These are phyloP conservation scores for Daktulosphaira vitifoliae DNA, from an alignment of 1,140 invertebrate genomes.

Conservation along the genomic window DNA sequence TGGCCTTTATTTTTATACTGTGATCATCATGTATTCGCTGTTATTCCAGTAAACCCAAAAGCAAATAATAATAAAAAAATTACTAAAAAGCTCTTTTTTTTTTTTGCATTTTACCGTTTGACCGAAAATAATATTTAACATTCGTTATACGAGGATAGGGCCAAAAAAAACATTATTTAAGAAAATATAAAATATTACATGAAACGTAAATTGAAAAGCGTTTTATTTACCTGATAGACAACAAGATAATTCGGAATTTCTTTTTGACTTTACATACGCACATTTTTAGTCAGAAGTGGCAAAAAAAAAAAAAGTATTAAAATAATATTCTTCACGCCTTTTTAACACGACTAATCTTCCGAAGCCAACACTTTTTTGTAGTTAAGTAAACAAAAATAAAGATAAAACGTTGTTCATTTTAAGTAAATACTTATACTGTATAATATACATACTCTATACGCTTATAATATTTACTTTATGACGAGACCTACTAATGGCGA, in stretches of 20 bases:
- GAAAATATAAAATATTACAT: constrained; percentile 30
- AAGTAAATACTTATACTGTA: too few species aligned
- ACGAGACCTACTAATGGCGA: constrained; percentile 13
- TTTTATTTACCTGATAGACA: background rate
- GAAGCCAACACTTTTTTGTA: constrained; percentile 1
- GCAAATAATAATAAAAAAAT: background rate
- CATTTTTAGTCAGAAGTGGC: too few species aligned
- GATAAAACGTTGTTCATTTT: too few species aligned
- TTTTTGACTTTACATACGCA: too few species aligned
- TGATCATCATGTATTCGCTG: too few species aligned
- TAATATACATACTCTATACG: too few species aligned
- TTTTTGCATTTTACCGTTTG: background rate
- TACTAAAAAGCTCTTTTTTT: background rate
- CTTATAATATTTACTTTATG: constrained; percentile 21
- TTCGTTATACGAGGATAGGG: background rate
- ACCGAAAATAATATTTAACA: constrained; percentile 22
- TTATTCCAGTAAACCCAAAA: background rate
- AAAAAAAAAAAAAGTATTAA: too few species aligned
- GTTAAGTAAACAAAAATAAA: constrained; percentile 11
- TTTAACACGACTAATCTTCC: background rate
- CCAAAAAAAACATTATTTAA: constrained; percentile 6
- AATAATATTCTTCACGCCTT: constrained; percentile 2
- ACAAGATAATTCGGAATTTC: too few species aligned
- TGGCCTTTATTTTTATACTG: too few species aligned
- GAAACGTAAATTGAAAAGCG: constrained; percentile 21